A percentile compares a stretch with the other conserved stretches of the same genome.
Conservation (phyloP, 2,113 vertebrate species). For the Etia nguti region DNA sequence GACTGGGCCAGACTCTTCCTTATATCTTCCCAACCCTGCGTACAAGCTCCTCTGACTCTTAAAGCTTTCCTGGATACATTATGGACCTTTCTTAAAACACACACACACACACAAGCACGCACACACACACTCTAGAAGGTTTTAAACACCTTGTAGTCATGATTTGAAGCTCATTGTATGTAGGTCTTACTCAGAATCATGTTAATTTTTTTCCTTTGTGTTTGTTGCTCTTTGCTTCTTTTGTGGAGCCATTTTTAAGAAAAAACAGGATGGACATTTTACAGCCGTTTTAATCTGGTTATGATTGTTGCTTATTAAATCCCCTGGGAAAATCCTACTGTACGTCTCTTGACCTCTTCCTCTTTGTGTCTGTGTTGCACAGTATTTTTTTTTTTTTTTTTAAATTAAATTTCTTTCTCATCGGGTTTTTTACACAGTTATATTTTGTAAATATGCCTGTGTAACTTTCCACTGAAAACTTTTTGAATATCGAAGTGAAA, state of each 20-base stretch:
- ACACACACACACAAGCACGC: not conserved
- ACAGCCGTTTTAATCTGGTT: slow-evolving; percentile 72
- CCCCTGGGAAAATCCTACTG: slow-evolving; percentile 59
- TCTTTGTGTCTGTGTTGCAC: slow-evolving; percentile 15
- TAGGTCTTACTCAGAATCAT: slow-evolving; percentile 63
- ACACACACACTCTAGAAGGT: slow-evolving; percentile 55
- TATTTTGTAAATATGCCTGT: slow-evolving; percentile 42
- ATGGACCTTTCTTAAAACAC: slow-evolving; percentile 66
- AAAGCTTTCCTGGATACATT: slow-evolving; percentile 78
- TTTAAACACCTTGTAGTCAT: slow-evolving; percentile 61
- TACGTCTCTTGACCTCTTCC: slow-evolving; percentile 57
- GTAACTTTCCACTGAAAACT: not conserved
- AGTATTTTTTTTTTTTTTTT: not conserved
- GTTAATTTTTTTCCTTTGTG: slow-evolving; percentile 54
- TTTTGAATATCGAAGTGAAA: slow-evolving; percentile 1
- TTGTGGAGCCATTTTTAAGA: slow-evolving; percentile 76
- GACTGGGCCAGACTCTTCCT: slow-evolving; percentile 45
- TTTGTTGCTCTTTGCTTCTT: slow-evolving; percentile 84
- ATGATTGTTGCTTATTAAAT: slow-evolving; percentile 77
- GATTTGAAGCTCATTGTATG: slow-evolving; percentile 66
- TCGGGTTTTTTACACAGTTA: not conserved
- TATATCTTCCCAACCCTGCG: slow-evolving; percentile 22
- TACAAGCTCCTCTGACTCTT: slow-evolving; percentile 78
- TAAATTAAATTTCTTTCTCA: not conserved
- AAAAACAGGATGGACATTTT: slow-evolving; percentile 68